These are phyloP conservation scores for Lerista edwardsae DNA, from an alignment of 2,797 vertebrate genomes.

Conservation along the genomic window DNA sequence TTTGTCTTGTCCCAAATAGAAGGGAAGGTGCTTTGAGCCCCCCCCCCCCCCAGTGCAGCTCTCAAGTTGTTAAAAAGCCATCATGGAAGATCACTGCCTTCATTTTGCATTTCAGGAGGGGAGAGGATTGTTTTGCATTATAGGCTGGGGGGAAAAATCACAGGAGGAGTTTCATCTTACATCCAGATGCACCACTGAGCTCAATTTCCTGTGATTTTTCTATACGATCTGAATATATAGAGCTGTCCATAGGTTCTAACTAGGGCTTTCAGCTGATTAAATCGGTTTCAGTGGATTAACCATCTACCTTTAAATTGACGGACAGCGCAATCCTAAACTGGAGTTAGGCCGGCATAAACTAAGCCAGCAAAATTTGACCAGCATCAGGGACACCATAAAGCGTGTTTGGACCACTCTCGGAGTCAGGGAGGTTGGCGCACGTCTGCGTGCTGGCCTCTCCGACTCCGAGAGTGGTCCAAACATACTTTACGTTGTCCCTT, in stretches of 20 bases:
- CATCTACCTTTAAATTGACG: background rate
- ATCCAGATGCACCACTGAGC: too few relatives aligned
- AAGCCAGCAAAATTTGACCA: too few relatives aligned
- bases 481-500: too few relatives aligned
- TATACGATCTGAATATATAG: background rate
- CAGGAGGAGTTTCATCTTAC: background rate
- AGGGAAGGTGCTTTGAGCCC: conserved; percentile 10
- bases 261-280: background rate
- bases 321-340: too few relatives aligned
- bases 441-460: too few relatives aligned
- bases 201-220: background rate
- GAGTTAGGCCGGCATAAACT: too few relatives aligned
- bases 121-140: background rate
- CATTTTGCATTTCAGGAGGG: background rate
- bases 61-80: background rate
- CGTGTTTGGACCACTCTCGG: too few relatives aligned
- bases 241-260: background rate
- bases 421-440: too few relatives aligned
- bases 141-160: background rate
- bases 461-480: too few relatives aligned
- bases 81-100: conserved; percentile 13
- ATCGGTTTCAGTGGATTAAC: background rate
- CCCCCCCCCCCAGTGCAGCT: background rate
- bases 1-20: background rate
- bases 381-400: too few relatives aligned